phyloP scores from a whole-genome alignment of 2,113 vertebrate genomes.

The Platichthys flesus region DNA sequence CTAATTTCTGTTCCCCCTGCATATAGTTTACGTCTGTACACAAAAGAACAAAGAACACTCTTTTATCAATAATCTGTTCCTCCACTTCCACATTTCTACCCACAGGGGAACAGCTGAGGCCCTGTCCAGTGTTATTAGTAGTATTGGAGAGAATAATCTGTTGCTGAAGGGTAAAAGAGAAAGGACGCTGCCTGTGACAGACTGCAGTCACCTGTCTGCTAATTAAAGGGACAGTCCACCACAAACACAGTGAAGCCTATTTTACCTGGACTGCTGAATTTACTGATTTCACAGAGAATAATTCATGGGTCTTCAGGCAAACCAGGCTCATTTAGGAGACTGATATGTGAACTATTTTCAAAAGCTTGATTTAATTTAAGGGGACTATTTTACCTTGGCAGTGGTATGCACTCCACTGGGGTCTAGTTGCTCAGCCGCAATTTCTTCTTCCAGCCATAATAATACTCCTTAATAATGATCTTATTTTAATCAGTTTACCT shows the following conservation, averaged over 20 bases:
- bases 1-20: background rate
- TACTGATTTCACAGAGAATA: too few species aligned
- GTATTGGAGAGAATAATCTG: constrained; percentile 37
- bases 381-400: too few species aligned
- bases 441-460: background rate
- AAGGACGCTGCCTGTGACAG: constrained; percentile 28
- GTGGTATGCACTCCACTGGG: too few species aligned
- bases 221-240: constrained; percentile 9
- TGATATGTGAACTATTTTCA: too few species aligned
- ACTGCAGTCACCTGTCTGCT: constrained; percentile 41
- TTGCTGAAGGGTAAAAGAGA: background rate
- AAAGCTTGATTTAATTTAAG: too few species aligned
- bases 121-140: constrained; percentile 21
- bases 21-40: background rate
- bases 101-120: background rate
- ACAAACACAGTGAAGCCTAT: background rate
- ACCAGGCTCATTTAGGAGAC: too few species aligned
- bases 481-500: too few species aligned
- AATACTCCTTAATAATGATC: background rate
- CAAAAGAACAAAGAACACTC: constrained; percentile 9
- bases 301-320: too few species aligned
- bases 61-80: constrained; percentile 19
- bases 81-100: background rate
- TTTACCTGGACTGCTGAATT: background rate
- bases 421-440: background rate